These are phyloP conservation scores for Neocloeon triangulifer DNA, from an alignment of 1,140 invertebrate species.

Conservation along the genomic window DNA sequence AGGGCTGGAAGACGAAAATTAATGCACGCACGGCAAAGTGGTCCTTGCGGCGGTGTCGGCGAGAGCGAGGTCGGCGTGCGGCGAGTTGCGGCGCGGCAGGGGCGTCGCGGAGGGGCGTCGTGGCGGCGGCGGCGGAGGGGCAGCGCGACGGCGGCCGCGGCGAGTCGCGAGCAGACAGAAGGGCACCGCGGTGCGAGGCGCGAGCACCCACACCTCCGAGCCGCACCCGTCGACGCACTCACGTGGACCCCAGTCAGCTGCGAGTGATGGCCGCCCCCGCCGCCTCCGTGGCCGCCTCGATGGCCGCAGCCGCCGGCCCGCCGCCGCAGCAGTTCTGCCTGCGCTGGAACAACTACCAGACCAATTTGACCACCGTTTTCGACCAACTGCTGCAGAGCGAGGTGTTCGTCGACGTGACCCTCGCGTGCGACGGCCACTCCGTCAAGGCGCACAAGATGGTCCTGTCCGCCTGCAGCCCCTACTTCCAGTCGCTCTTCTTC, in stretches of 20 bases:
- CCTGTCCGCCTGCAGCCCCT: conserved; percentile 74
- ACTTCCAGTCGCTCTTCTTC: conserved; percentile 75
- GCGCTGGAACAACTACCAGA: conserved; percentile 86
- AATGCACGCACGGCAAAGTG: too few species aligned
- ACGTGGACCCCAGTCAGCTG: background rate
- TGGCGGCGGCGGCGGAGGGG: conserved; percentile 12
- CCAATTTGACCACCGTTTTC: conserved; percentile 74
- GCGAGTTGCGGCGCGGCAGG: background rate
- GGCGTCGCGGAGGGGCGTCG: conserved; percentile 10
- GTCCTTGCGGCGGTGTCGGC: too few species aligned
- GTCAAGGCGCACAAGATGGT: conserved; percentile 87
- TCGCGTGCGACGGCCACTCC: conserved; percentile 73
- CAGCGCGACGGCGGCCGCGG: conserved; percentile 12
- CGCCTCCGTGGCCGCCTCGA: too few species aligned
- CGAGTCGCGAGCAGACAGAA: conserved; percentile 7
- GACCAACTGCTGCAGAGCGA: conserved; percentile 76
- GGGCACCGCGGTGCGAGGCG: background rate
- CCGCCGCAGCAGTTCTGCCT: conserved; percentile 58
- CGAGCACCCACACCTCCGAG: background rate
- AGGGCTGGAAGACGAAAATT: conserved; percentile 4
- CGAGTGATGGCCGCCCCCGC: conserved; percentile 7
- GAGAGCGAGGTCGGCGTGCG: background rate
- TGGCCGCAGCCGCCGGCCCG: conserved; percentile 14
- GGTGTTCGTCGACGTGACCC: conserved; percentile 76
- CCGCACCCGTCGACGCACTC: background rate